Evolutionary conservation across 2,113 vertebrate species (phyloP).

Genomic region (Crotalus helleri): DNA sequence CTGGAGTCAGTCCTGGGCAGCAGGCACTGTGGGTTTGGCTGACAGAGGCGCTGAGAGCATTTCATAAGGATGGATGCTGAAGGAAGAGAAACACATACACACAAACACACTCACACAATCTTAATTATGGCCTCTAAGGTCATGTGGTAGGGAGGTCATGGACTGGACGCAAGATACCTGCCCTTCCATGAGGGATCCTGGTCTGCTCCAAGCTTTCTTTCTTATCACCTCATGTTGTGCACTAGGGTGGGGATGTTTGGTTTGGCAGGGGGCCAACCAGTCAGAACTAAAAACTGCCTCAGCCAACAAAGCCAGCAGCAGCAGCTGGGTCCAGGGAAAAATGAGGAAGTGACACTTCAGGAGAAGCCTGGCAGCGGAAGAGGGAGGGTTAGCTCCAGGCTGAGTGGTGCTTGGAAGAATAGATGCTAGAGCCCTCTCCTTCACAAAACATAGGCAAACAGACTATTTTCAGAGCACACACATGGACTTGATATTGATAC

Average conservation of each 20-base stretch:
- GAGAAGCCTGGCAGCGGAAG: background rate
- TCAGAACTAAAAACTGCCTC: slow-evolving; percentile 44
- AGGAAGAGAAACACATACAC: slow-evolving; percentile 20
- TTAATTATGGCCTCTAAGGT: slow-evolving; percentile 50
- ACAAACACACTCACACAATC: slow-evolving; percentile 15
- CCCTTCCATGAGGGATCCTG: background rate
- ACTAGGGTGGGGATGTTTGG: slow-evolving; percentile 61
- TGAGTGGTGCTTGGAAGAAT: background rate
- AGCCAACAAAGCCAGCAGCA: slow-evolving; percentile 43
- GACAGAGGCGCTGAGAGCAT: slow-evolving; percentile 49
- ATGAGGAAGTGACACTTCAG: slow-evolving; percentile 36
- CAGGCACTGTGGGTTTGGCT: slow-evolving; percentile 66
- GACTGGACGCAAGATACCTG: slow-evolving; percentile 58
- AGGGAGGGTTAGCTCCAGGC: background rate
- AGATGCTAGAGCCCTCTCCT: background rate
- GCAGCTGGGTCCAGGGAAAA: slow-evolving; percentile 8
- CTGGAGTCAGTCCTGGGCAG: slow-evolving; percentile 60
- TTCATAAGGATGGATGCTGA: slow-evolving; percentile 47
- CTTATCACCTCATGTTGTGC: slow-evolving; percentile 57
- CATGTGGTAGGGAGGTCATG: slow-evolving; percentile 28
- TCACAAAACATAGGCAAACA: background rate
- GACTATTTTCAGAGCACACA: background rate
- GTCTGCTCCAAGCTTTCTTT: slow-evolving; percentile 33
- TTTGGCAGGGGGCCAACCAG: slow-evolving; percentile 59
- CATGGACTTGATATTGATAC: background rate